Conservation (phyloP, 2,888 invertebrate species). For the Drosophila peninsularis region DNA sequence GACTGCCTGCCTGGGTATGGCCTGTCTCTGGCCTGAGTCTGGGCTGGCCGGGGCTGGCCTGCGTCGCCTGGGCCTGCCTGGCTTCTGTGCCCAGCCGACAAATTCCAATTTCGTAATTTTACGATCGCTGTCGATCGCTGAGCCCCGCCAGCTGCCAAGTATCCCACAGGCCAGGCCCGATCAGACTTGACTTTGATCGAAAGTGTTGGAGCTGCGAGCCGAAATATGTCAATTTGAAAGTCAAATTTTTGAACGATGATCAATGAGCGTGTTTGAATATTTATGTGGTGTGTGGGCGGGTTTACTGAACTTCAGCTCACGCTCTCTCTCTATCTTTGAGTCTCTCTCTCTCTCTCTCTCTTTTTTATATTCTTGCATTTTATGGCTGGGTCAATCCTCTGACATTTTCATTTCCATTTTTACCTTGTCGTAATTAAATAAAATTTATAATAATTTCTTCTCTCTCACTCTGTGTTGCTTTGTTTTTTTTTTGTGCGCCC, state of each 20-base stretch:
- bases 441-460: slow-evolving; percentile 76
- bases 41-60: not conserved
- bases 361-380: slow-evolving; percentile 52
- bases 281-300: slow-evolving; percentile 32
- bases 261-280: slow-evolving; percentile 32
- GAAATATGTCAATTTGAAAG: slow-evolving; percentile 58
- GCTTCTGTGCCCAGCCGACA: slow-evolving; percentile 20
- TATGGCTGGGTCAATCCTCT: slow-evolving; percentile 58
- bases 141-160: slow-evolving; percentile 41
- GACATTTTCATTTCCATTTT: slow-evolving; percentile 70
- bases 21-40: not conserved
- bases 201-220: slow-evolving; percentile 45
- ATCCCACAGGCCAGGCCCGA: slow-evolving; percentile 25
- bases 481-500: slow-evolving; percentile 3
- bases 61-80: too few species aligned
- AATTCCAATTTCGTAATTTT: slow-evolving; percentile 49
- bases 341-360: slow-evolving; percentile 3
- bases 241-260: slow-evolving; percentile 64
- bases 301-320: slow-evolving; percentile 41
- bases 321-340: slow-evolving; percentile 3
- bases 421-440: slow-evolving; percentile 70
- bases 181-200: slow-evolving; percentile 62
- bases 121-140: slow-evolving; percentile 34
- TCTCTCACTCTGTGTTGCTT: slow-evolving; percentile 31
- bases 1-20: slow-evolving; percentile 10